phyloP scores from a whole-genome alignment of 23 tunicate genomes.

The Halocynthia aurantium region DNA sequence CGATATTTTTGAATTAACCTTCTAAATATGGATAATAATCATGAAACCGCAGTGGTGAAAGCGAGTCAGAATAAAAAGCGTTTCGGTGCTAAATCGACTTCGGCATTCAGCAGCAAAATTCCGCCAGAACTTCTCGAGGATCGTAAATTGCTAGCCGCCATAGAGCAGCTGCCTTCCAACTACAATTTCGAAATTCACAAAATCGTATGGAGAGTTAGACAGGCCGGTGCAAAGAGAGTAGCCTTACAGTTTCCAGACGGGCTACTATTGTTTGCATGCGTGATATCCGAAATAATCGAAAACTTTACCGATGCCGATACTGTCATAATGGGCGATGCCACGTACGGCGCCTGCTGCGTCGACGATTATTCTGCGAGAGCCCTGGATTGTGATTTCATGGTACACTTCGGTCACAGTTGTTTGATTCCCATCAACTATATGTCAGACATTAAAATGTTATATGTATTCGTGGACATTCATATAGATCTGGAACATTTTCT shows the following conservation, averaged over 20 bases:
- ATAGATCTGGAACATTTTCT: conserved; percentile 84
- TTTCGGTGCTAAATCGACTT: conserved; percentile 54
- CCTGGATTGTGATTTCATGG: conserved; percentile 89
- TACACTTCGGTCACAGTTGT: conserved; percentile 97
- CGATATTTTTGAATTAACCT: too few species aligned
- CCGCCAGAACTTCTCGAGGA: conserved; percentile 86
- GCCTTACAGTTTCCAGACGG: conserved; percentile 99
- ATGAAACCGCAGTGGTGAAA: conserved; percentile 61
- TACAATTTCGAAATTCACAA: conserved; percentile 97
- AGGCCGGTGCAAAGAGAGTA: conserved; percentile 66
- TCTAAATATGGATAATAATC: neutral
- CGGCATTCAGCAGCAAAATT: conserved; percentile 35
- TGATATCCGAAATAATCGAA: conserved; percentile 89
- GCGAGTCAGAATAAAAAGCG: conserved; percentile 81
- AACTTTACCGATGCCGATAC: conserved; percentile 84
- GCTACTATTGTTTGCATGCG: conserved; percentile 76
- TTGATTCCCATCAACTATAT: conserved; percentile 83
- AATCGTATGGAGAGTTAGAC: conserved; percentile 71
- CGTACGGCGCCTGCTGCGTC: conserved; percentile 98
- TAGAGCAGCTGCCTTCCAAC: conserved; percentile 63
- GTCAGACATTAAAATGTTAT: conserved; percentile 97
- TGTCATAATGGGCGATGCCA: conserved; percentile 96
- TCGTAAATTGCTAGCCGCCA: conserved; percentile 50
- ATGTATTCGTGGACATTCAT: conserved; percentile 87
- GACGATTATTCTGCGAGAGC: conserved; percentile 87